Base-by-base conservation (phyloP, 2,797 vertebrate genomes). In the Anguilla pacifica region DNA sequence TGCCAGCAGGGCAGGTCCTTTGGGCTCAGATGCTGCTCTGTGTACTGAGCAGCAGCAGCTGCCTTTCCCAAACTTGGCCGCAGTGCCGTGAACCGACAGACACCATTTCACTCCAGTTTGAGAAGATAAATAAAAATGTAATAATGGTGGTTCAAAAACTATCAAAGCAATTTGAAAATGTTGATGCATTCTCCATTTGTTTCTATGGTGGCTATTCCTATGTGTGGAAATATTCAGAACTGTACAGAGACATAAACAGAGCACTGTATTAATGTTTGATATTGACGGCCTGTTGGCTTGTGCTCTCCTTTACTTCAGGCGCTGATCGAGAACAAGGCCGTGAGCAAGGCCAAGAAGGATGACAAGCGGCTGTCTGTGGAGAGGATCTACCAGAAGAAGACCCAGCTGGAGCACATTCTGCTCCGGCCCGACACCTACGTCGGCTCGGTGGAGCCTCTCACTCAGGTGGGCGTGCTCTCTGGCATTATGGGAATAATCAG, bases 381-480 rank as follows among this genome's bases (percentile, higher is more conserved):
- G 94, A 97, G 97, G 88, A 98, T 99, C 93, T 99, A 99, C 92
- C 98, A 99, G 93, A 99, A 99, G 94, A 99, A 99, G 94, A 98
- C 98, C 0, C 99, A 99, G 91, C 90, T 99, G 95, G 99, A 99
- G 96, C 99, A 99, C 91, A 99, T 99, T 91, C 94, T 99, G 96
- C 99, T 99, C 92, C 97, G 99, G 86, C 99, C 99, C 0, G 99
- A 99, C 94, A 97, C 98, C 86, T 99, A 99, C 94, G 97, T 99
- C 46, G 99, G 99, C 84, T 99, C 99, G 1, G 97, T 99, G 90
- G 98, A 99, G 93, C 95, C 96, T 2, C 96, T 98, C 89, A 98
- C 97, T 0, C 99, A 99, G 95, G 99, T 99, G 92, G 91, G 67
- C 3, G 85, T 13, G 9, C n/a, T 11, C 39, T 19, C 22, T 13